These are phyloP conservation scores for Tryphoninae sp. DNA, from an alignment of 2,888 invertebrate genomes.

Conservation along the genomic window DNA sequence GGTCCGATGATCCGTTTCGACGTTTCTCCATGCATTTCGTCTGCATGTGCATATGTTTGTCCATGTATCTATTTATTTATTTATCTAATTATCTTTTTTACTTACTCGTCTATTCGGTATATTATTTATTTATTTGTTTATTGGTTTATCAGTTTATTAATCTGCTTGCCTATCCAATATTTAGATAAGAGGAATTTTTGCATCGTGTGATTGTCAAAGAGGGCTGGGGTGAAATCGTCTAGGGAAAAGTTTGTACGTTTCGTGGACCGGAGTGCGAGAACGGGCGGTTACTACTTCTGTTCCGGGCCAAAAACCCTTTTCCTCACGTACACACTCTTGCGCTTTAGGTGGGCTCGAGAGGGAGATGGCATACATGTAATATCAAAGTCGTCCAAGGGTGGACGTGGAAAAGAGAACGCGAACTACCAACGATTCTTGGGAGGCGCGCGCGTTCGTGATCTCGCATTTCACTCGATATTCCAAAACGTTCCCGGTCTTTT, in stretches of 20 bases:
- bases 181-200: background rate
- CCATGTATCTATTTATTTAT: too few species aligned
- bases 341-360: background rate
- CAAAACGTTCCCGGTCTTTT: slow-evolving; percentile 55
- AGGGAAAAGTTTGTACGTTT: background rate
- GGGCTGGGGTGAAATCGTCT: background rate
- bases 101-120: background rate
- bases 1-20: background rate
- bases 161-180: too few species aligned
- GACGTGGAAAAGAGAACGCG: slow-evolving; percentile 11
- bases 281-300: background rate
- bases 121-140: background rate
- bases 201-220: background rate
- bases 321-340: slow-evolving; percentile 40
- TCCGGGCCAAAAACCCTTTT: slow-evolving; percentile 42
- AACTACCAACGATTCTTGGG: slow-evolving; percentile 24
- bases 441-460: slow-evolving; percentile 37
- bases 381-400: slow-evolving; percentile 48
- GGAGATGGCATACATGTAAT: slow-evolving; percentile 25
- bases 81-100: background rate
- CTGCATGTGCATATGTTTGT: too few species aligned
- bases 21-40: too few species aligned
- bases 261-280: background rate
- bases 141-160: too few species aligned
- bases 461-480: slow-evolving; percentile 55